Evolutionary conservation across 1,140 invertebrate species (phyloP), one percentile per base, ranked within the genome.

Genomic region (Orius laevigatus): DNA sequence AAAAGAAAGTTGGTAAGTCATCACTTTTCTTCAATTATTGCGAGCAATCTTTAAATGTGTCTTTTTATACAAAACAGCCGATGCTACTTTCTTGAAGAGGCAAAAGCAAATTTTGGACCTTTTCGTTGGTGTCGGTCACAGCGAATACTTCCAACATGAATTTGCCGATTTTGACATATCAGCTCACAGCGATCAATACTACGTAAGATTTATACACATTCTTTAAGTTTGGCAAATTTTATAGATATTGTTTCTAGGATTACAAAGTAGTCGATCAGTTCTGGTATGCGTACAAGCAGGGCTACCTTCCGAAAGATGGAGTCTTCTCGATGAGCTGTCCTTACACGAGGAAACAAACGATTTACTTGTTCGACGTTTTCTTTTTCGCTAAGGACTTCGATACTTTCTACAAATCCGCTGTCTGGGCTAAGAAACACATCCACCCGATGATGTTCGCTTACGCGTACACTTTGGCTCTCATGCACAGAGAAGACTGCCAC

Each of bases 361-460:
- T 70, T 3, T 66, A 66, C 6, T 60, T 81, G 43, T 82, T 79
- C 68, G 72, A 80, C 48, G 56, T 79, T 49, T 70, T 84, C 56
- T 78, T 73, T 62, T 72, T 71, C 55, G 76, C 78, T 46, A 79
- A 80, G 58, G 57, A 60, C 49, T 61, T 54, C 50, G 56, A 60
- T 9, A 58, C 59, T 12, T 62, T 65, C 52, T 54, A 57, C 50
- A 56, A 57, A 38, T 47, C 70, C 5, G 73, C 75, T 5, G 66
- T 67, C 50, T 80, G 74, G 71, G 74, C 76, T 20, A 70, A 76
- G 9, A 58, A 74, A 10, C 53, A 72, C 52, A 58, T 76, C 45
- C 81, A 76, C 65, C 71, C 71, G 59, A 72, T 68, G 39, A 63
- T 78, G 57, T 83, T 78, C 56, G 64, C 73, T 0, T 75, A 79